Percentiles rank a stretch among this genome's conserved stretches.
These are phyloP conservation scores for Chloropsis cyanopogon DNA, from an alignment of 2,113 vertebrate genomes.

Conservation along the genomic window DNA sequence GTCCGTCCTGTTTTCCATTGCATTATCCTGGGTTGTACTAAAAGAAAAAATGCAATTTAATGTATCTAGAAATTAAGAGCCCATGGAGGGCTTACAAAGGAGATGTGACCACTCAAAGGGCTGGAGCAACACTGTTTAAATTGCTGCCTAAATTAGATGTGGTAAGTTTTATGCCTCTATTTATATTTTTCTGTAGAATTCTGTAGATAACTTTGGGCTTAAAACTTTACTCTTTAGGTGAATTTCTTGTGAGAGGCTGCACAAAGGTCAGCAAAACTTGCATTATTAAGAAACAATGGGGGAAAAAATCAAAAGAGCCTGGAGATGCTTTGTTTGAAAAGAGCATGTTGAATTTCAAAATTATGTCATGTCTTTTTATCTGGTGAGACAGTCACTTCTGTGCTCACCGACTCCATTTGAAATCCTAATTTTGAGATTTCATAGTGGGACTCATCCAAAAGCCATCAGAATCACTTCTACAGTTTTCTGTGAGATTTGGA, in stretches of 20 bases:
- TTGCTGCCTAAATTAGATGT: not conserved
- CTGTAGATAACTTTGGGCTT: not conserved
- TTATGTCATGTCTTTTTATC: not conserved
- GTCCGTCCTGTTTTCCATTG: not conserved
- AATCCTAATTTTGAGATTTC: not conserved
- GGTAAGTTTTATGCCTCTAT: not conserved
- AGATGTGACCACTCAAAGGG: not conserved
- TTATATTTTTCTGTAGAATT: not conserved
- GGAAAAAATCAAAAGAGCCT: not conserved
- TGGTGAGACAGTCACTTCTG: not conserved
- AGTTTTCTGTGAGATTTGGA: not conserved
- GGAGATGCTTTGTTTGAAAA: not conserved
- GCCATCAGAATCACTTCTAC: not conserved
- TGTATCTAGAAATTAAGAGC: not conserved
- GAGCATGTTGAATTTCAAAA: not conserved
- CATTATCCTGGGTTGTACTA: not conserved
- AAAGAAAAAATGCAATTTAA: slow-evolving; percentile 5
- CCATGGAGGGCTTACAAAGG: not conserved
- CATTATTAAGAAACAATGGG: not conserved
- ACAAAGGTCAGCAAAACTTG: not conserved
- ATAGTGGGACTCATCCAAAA: not conserved
- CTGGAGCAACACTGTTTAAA: not conserved
- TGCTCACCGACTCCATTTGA: not conserved
- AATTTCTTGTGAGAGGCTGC: not conserved
- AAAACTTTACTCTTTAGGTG: not conserved